Evolutionary conservation across 2,113 vertebrate species (phyloP).

Genomic region (Mesitornis unicolor): DNA sequence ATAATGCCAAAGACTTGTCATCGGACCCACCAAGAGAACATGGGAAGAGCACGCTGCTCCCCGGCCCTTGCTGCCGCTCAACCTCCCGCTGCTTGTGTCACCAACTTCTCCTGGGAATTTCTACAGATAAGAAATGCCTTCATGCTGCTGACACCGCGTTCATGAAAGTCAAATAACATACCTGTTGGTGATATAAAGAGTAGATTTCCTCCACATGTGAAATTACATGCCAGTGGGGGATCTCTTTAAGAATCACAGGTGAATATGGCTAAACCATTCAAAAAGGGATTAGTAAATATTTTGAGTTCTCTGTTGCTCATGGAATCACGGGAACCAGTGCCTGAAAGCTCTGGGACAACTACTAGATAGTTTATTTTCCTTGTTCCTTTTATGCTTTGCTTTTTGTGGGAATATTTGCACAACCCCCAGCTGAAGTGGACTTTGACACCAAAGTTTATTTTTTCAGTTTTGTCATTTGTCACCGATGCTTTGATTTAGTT

Average conservation of each 20-base stretch:
- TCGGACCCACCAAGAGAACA: background rate
- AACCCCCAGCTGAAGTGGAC: background rate
- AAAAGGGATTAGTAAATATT: background rate
- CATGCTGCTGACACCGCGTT: background rate
- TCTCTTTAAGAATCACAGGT: background rate
- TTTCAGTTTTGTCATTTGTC: background rate
- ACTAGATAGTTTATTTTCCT: background rate
- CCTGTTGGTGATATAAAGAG: background rate
- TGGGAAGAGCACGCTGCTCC: constrained; percentile 4
- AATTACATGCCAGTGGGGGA: background rate
- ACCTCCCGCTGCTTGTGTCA: background rate
- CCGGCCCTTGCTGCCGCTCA: background rate
- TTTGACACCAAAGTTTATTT: constrained; percentile 13
- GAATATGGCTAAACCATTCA: background rate
- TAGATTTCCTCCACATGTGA: background rate
- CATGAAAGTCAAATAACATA: background rate
- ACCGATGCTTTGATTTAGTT: background rate
- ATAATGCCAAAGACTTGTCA: constrained; percentile 46
- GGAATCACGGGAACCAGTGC: background rate
- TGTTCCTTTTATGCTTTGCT: background rate
- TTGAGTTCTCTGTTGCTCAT: background rate
- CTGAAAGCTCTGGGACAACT: background rate
- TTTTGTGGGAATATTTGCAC: background rate
- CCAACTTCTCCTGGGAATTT: constrained; percentile 5
- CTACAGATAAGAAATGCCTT: background rate